A percentile compares a stretch with the other conserved stretches of the same genome.
Evolutionary conservation across 2,113 vertebrate species (phyloP).

Genomic region (Engraulis encrasicolus): DNA sequence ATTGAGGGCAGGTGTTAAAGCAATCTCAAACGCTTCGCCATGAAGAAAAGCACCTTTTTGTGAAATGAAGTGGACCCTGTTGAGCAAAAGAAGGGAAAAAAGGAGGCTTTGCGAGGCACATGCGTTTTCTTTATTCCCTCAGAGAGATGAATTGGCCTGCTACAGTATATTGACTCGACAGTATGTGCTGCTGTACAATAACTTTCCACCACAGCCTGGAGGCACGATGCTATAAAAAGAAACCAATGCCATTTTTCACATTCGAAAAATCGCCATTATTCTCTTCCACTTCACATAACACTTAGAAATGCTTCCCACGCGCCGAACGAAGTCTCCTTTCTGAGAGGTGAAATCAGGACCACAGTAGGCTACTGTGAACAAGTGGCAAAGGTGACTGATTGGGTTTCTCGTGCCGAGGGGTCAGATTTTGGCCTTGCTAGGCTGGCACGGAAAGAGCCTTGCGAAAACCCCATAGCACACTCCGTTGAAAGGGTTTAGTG

Average conservation of each 20-base stretch:
- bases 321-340: not conserved
- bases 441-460: not conserved
- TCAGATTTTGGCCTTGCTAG: not conserved
- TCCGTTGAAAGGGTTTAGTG: not conserved
- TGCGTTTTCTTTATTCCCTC: not conserved
- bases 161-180: not conserved
- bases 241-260: not conserved
- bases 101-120: not conserved
- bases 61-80: not conserved
- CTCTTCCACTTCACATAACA: not conserved
- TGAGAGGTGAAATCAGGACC: not conserved
- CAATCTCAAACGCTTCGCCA: not conserved
- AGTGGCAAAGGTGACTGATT: not conserved
- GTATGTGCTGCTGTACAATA: too few relatives aligned
- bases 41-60: not conserved
- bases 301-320: not conserved
- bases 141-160: not conserved
- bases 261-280: not conserved
- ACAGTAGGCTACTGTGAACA: not conserved
- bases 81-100: not conserved
- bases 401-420: not conserved
- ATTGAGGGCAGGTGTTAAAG: slow-evolving; percentile 14
- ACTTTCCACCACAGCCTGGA: not conserved
- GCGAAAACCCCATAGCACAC: not conserved
- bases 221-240: not conserved